Base-by-base conservation (phyloP, 2,888 invertebrate species). In the Aricia artaxerxes region DNA sequence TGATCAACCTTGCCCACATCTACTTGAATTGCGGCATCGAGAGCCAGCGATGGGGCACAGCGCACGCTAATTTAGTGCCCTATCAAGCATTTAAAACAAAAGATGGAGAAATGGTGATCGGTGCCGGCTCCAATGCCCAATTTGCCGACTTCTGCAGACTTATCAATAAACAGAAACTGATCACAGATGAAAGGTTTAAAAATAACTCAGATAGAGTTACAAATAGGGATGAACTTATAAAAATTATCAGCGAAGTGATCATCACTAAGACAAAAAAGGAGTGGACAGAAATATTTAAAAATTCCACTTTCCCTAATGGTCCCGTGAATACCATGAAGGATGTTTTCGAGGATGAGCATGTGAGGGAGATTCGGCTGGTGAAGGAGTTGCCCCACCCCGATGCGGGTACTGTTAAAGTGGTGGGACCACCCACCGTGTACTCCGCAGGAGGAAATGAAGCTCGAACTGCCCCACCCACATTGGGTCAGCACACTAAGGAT, bases 51-150 rank as follows among this genome's bases (percentile, higher is more conserved):
- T 97, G 97, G 96, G 99, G 99, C n/a, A 99, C 99, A 0, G 97
- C 97, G 0, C 99, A 99, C 89, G 97, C 97, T 81, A 98, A 98
- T 87, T 97, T 99, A 81, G 99, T 99, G 0, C 99, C 99, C 0
- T 99, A 99, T 87, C 97, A 99, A 94, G 96, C 97, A 3, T 99
- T 99, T 86, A 95, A 95, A 86, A 98, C 98, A 0, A 95, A 95
- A 86, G 97, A 98, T 88, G 97, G 97, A 0, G 97, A 97, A 85
- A 95, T 99, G 79, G 97, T 99, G 0, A 94, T 99, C 4, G 99
- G 99, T 0, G 96, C 97, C 2, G 99, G 98, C 1, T 98, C 98
- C 76, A 97, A 99, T 87, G 91, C 94, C 0, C 98, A 98, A 86
- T 99, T 98, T 89, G 87, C 88, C 44, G 96, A 96, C 81, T 94